phyloP scores from a whole-genome alignment of 2,797 vertebrate genomes.

The Alectoris magna region DNA sequence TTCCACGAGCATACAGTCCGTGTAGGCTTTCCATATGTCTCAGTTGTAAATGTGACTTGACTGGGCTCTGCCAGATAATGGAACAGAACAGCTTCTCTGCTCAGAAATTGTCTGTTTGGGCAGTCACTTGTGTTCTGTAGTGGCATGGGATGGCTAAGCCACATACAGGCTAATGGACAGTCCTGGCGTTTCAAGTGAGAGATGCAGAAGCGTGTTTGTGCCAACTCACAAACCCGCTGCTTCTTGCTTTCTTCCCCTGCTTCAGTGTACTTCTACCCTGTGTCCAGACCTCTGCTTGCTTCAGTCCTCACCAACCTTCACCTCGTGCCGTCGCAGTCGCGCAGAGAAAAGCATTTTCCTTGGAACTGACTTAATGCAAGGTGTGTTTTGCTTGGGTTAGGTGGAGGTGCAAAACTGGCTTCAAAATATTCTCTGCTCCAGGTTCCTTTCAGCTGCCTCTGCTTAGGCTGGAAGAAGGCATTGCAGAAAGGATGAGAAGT shows the following conservation, averaged over 20 bases:
- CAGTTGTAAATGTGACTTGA: not conserved
- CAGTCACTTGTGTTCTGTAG: not conserved
- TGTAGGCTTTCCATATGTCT: not conserved
- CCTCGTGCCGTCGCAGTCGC: not conserved
- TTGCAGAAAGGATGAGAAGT: not conserved
- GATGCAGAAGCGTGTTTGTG: not conserved
- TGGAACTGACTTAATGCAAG: not conserved
- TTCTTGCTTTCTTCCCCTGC: not conserved
- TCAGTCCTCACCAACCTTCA: not conserved
- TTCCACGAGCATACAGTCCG: not conserved
- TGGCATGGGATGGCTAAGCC: not conserved
- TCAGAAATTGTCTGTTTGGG: not conserved
- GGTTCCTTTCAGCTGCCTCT: not conserved
- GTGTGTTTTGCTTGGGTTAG: accelerated
- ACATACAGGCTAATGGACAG: not conserved
- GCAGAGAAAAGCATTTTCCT: not conserved
- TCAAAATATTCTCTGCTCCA: not conserved
- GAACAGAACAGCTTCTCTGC: not conserved
- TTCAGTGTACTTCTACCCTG: not conserved
- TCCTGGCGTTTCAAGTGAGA: not conserved
- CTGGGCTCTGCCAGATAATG: not conserved
- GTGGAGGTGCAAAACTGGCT: not conserved
- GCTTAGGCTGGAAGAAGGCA: not conserved
- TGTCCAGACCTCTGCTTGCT: not conserved
- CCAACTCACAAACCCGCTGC: not conserved